Conservation (phyloP, 2,797 vertebrate species). For the Rachycentron canadum region DNA sequence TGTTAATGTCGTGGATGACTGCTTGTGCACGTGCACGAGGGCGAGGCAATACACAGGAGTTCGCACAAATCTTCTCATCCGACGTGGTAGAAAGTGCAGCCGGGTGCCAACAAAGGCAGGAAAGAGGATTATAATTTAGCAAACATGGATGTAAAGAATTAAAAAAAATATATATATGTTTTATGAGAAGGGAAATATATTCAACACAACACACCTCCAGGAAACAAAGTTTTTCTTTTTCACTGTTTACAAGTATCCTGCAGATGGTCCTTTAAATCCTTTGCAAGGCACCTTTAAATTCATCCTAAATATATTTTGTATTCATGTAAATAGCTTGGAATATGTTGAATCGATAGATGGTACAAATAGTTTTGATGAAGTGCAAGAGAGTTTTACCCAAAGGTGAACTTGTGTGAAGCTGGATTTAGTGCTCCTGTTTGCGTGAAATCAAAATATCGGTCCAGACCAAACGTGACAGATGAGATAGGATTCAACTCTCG, state of each 20-base stretch:
- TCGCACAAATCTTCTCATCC: no score
- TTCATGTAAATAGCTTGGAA: neutral
- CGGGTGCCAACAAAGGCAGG: neutral
- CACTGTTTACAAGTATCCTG: no score
- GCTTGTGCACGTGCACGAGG: neutral
- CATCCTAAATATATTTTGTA: neutral
- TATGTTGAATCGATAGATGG: neutral
- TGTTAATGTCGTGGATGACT: conserved; percentile 2
- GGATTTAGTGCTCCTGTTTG: conserved; percentile 11
- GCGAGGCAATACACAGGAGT: no score
- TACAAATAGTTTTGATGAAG: neutral
- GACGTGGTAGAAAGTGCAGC: no score
- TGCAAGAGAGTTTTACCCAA: neutral
- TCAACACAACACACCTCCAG: neutral
- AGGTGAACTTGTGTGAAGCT: neutral
- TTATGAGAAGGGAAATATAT: neutral
- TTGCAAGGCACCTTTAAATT: neutral
- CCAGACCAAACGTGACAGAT: neutral
- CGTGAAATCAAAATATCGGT: conserved; percentile 18
- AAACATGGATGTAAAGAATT: no score
- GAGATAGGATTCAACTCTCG: conserved; percentile 11
- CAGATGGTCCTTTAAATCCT: no score
- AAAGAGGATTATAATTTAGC: neutral
- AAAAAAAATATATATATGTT: no score
- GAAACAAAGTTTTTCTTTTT: no score